These are phyloP conservation scores for Acleris literana DNA, from an alignment of 2,888 invertebrate species.

Conservation along the genomic window DNA sequence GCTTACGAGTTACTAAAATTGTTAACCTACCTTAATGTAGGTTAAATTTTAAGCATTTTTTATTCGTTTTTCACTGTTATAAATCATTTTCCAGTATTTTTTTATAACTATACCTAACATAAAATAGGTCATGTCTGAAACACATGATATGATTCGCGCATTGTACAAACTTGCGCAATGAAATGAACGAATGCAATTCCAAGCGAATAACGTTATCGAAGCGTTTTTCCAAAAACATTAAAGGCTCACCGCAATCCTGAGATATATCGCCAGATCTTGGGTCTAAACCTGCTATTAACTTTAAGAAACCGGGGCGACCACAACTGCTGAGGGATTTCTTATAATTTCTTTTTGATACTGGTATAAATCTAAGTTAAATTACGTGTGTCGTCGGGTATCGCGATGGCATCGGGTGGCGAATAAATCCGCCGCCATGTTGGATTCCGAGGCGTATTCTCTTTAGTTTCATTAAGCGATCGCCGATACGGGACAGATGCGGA, in stretches of 20 bases:
- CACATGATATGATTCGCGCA: too few species aligned
- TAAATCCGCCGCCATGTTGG: slow-evolving; percentile 78
- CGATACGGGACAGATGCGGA: slow-evolving; percentile 57
- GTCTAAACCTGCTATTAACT: slow-evolving; percentile 38
- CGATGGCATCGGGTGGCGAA: slow-evolving; percentile 70
- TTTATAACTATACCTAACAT: too few species aligned
- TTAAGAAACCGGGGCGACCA: slow-evolving; percentile 39
- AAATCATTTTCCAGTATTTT: too few species aligned
- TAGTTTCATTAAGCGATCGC: slow-evolving; percentile 81
- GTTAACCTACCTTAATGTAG: too few species aligned
- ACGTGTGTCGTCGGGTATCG: slow-evolving; percentile 74
- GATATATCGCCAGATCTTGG: slow-evolving; percentile 34
- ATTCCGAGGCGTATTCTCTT: slow-evolving; percentile 71
- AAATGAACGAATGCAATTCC: too few species aligned
- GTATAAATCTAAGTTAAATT: slow-evolving; percentile 77
- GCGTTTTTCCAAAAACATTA: slow-evolving; percentile 28
- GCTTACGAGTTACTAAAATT: too few species aligned
- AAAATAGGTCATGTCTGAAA: too few species aligned
- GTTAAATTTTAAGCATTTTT: too few species aligned
- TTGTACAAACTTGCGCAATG: too few species aligned
- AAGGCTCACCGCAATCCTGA: slow-evolving; percentile 30
- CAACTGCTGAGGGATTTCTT: slow-evolving; percentile 55
- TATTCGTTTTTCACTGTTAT: too few species aligned
- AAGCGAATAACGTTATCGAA: too few species aligned
- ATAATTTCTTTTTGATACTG: slow-evolving; percentile 79